phyloP scores from a whole-genome alignment of 2,888 invertebrate species.

The Polyommatus iphigenia region DNA sequence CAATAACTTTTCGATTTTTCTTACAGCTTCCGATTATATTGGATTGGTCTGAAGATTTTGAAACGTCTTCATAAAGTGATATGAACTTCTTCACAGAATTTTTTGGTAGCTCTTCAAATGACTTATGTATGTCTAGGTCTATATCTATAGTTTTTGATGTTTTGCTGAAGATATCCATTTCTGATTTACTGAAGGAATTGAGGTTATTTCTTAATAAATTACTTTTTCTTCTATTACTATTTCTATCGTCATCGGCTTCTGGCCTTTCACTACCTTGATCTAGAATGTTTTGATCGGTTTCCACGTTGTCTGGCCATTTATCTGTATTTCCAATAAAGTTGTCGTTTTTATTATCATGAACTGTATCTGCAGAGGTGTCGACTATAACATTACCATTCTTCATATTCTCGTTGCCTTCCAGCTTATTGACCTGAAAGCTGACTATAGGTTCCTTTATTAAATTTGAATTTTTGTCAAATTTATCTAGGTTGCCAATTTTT shows the following conservation, averaged over 20 bases:
- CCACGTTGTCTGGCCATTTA: neutral
- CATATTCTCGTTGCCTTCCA: slow-evolving; percentile 25
- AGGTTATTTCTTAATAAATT: slow-evolving; percentile 43
- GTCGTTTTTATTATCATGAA: neutral
- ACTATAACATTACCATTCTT: neutral
- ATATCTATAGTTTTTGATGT: slow-evolving; percentile 50
- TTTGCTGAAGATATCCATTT: slow-evolving; percentile 75
- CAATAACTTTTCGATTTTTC: slow-evolving; percentile 9
- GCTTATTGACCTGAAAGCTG: slow-evolving; percentile 19
- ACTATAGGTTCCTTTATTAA: slow-evolving; percentile 29
- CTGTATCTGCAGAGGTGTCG: neutral
- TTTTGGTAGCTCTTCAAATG: slow-evolving; percentile 70
- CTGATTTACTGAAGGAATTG: slow-evolving; percentile 70
- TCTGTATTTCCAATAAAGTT: neutral
- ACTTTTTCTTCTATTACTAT: neutral
- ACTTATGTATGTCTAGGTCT: slow-evolving; percentile 66
- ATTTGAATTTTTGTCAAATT: slow-evolving; percentile 28
- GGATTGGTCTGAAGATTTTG: slow-evolving; percentile 40
- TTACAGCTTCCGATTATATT: neutral
- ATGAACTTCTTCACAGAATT: slow-evolving; percentile 70
- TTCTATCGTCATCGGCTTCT: neutral
- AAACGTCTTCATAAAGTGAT: slow-evolving; percentile 63
- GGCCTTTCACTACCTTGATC: neutral
- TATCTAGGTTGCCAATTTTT: slow-evolving; percentile 20
- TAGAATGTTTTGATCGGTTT: neutral